Conservation (phyloP, 2,113 vertebrate genomes). For the Apeltes quadracus region DNA sequence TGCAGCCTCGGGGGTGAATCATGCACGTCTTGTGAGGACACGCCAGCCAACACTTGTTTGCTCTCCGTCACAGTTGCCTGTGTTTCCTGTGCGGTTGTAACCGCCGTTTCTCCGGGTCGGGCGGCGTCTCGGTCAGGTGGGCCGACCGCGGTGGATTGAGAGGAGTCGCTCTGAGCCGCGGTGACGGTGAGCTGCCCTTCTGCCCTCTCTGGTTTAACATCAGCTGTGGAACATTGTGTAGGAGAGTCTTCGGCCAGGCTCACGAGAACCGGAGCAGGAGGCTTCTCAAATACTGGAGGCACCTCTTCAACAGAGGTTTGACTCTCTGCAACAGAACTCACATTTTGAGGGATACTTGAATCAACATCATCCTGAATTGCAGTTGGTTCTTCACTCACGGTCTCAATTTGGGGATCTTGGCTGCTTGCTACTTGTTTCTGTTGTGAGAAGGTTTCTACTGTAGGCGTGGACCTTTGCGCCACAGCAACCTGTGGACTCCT, state of each 20-base stretch:
- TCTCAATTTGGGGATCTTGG: not conserved
- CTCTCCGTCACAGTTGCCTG: not conserved
- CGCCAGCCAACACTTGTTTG: not conserved
- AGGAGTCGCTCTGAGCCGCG: not conserved
- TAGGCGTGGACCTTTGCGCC: not conserved
- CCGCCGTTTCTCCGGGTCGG: constrained; percentile 3
- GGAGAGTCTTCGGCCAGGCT: not conserved
- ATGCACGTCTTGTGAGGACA: not conserved
- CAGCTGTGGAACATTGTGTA: not conserved
- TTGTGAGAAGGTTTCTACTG: not conserved
- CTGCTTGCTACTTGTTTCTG: not conserved
- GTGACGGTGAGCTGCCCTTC: not conserved
- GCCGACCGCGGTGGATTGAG: not conserved
- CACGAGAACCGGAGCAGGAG: not conserved
- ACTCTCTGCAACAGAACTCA: not conserved
- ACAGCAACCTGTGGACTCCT: not conserved
- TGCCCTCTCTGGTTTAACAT: not conserved
- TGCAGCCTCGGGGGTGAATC: not conserved
- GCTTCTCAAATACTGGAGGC: constrained; percentile 1
- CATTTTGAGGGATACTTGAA: not conserved
- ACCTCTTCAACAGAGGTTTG: not conserved
- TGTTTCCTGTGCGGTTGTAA: not conserved
- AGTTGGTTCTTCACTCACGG: not conserved
- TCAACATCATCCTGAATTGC: not conserved
- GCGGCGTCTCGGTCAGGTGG: not conserved